Evolutionary conservation across 2,888 invertebrate genomes (phyloP), one percentile per base, ranked within the genome.

Genomic region (Empis livida): DNA sequence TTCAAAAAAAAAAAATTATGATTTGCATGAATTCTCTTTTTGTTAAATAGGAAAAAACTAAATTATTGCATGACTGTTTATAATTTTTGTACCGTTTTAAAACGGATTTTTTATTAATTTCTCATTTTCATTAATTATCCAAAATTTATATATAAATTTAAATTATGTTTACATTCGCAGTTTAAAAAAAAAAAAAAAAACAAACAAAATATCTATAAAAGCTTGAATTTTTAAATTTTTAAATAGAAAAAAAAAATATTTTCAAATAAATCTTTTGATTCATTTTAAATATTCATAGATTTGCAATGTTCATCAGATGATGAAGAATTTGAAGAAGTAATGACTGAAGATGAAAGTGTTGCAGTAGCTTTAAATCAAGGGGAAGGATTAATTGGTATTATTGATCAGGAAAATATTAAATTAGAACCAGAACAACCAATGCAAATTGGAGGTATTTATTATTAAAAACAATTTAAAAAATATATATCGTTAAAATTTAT

Each of bases 241-340:
- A 20, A 20, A 20, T 20, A 20, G 5, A 20, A 20, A 20, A 20
- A 20, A 5, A 20, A 20, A 20, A 20, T 5, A 20, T 20, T 20
- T 20, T 3, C 20, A 20, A 20, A 5, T 20, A n/a, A n/a, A n/a
- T 20, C 20, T 20, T 20, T 20, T 20, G n/a, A n/a, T n/a, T n/a
- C n/a, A n/a, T n/a, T n/a, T n/a, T n/a, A n/a, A n/a, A 27, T 27
- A 9, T 27, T 30, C 14, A 45, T 27, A 79, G 81, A 82, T 70
- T 65, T 82, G 42, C 81, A 82, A 64, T 82, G 81, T 61, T 82
- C 82, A 13, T 82, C 81, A 46, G 82, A 83, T 59, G 76, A 78
- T 49, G 78, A 78, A 49, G 80, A 80, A 58, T 73, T 80, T 50
- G 79, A 80, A 57, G 79, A 80, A 56, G 77, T 76, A 71, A 50